Evolutionary conservation across 2,888 invertebrate genomes (phyloP), one percentile per base, ranked within the genome.

Genomic region (Cataglyphis livida): DNA sequence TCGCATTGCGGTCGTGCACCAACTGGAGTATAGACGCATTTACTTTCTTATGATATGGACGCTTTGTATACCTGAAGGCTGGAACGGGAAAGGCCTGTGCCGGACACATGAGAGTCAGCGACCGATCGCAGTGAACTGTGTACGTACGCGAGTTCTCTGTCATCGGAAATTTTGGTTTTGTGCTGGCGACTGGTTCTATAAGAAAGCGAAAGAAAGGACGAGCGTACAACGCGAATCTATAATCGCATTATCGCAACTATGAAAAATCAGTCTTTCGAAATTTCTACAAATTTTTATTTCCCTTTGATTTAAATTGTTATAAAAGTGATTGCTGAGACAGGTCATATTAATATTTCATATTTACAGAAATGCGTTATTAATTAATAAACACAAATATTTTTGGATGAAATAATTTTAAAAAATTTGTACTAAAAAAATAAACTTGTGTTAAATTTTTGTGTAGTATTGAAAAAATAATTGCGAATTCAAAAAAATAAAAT

Each of bases 51-150:
- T 81, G 18, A 51, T 57, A 62, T 61, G 41, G 18, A 6, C 35
- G 28, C 44, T 81, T 35, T 87, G 18, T 82, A 59, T 92, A 92
- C 92, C 92, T 93, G 92, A 93, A 92, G 75, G 92, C 93, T 92
- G 93, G 93, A 90, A 92, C 91, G 84, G 92, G 92, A 95, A 96
- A 97, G 68, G 97, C 97, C 95, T 97, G 97, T 85, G 97, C 97
- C 71, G 97, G 97, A 94, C 97, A 97, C 91, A 96, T 95, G 89
- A 98, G 95, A 87, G 96, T 96, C 89, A 96, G 92, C 84, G 95
- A 90, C 78, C 90, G 91, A 85, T 91, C 90, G 84, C 90, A 91
- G 85, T 88, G 88, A 81, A 94, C 94, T 84, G 92, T 93, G 82
- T 92, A 92, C 84, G 94, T 93, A 86, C 95, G 93, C 84, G 94